Base-by-base conservation (phyloP, 1,140 invertebrate species). In the Hirudo medicinalis region DNA sequence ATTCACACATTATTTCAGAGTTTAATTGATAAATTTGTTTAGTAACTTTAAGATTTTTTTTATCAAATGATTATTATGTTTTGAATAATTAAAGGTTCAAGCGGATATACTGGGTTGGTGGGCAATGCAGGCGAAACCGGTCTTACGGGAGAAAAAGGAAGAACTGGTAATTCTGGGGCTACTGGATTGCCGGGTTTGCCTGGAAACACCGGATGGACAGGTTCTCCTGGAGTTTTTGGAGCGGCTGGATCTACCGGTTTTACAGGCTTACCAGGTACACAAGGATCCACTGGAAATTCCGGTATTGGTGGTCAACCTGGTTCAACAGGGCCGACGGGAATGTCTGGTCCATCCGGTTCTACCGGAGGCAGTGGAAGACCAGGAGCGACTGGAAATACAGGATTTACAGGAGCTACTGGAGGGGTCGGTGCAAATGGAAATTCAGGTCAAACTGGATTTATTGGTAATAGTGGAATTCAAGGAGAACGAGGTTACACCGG, bases 51-150 rank as follows among this genome's bases (percentile, higher is more conserved):
- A 49, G 13, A 13, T 49, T 49, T 49, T 36, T 8, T 49, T 15
- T 2, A 49, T 49, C 11, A 49, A 49, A 11, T 15, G 43, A 11
- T 49, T 17, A 49, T 49, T 17, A n/a, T n/a, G n/a, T 15, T 49
- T 49, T 49, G 43, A 49, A 15, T 49, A 49, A 49, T 17, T 49
- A 49, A 49, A 25, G 69, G 69, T 20, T 54, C 43, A 25, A 43
- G n/a, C 5, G 69, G 69, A 55, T 70, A 22, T 43, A 70, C 69
- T 43, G 69, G 69, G 11, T 70, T 53, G 11, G 8, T 9, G 27
- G 69, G 69, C 20, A 25, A 2, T 1, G 22, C 43, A 19, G 69
- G 69, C 20, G 69, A 40, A 13, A 70, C 69, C 6, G 69, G 69
- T 22, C 15, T 11, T 22, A 70, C 15, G 13, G 43, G 43, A 49